A percentile compares a stretch with the other conserved stretches of the same genome.
Evolutionary conservation across 2,113 vertebrate species (phyloP).

Genomic region (Bubo scandiacus): DNA sequence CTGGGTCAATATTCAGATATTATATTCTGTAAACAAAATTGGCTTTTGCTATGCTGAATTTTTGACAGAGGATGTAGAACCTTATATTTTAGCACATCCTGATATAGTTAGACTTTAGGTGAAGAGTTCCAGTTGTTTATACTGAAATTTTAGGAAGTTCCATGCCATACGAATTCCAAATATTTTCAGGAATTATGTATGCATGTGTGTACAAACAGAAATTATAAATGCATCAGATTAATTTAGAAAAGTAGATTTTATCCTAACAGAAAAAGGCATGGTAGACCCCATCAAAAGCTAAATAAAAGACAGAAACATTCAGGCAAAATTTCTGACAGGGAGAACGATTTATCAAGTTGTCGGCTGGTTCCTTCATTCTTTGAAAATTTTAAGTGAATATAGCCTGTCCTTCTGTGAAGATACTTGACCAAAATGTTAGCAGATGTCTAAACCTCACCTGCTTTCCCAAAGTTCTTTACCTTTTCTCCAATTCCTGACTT

Average conservation of each 20-base stretch:
- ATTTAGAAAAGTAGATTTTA: neutral
- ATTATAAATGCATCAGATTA: neutral
- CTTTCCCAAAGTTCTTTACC: neutral
- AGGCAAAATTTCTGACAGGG: neutral
- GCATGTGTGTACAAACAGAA: neutral
- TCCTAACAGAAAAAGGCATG: neutral
- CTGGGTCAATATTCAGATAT: neutral
- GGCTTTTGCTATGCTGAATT: neutral
- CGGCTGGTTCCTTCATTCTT: neutral
- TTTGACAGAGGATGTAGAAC: neutral
- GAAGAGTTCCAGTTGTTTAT: neutral
- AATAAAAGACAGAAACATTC: neutral
- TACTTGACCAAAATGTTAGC: neutral
- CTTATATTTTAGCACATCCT: neutral
- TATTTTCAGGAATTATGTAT: neutral
- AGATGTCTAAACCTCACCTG: neutral
- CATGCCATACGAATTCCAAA: neutral
- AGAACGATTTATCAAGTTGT: neutral
- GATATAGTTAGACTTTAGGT: neutral
- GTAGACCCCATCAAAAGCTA: neutral
- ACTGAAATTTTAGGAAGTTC: neutral
- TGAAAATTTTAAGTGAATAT: neutral
- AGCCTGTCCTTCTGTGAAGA: neutral
- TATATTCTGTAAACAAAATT: neutral
- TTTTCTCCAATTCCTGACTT: neutral